Percentiles rank a stretch among this genome's conserved stretches.
Evolutionary conservation across 2,888 invertebrate genomes (phyloP).

Genomic region (Rotaria macrura): DNA sequence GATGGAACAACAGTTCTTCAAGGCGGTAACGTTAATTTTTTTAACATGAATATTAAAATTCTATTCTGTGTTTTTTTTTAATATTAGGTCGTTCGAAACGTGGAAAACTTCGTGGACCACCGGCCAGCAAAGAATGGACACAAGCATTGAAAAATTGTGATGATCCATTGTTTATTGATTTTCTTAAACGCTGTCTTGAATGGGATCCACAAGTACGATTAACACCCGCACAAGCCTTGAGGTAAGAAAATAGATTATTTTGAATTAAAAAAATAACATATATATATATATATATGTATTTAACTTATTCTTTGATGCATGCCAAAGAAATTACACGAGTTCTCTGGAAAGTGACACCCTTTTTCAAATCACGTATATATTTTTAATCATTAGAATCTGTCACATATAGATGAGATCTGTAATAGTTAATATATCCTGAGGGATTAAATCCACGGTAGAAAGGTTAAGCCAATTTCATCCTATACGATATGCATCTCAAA

Average conservation of each 20-base stretch:
- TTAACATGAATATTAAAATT: neutral
- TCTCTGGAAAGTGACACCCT: no score
- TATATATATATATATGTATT: no score
- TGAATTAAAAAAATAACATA: neutral
- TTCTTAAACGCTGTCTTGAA: slow-evolving; percentile 83
- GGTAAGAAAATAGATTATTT: neutral
- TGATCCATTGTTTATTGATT: slow-evolving; percentile 88
- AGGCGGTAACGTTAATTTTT: slow-evolving; percentile 55
- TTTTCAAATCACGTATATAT: no score
- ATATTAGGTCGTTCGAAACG: slow-evolving; percentile 64
- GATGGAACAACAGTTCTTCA: slow-evolving; percentile 76
- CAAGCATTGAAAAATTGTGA: slow-evolving; percentile 65
- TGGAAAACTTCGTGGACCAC: slow-evolving; percentile 85
- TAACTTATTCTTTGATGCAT: no score
- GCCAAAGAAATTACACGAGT: no score
- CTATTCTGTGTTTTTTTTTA: neutral
- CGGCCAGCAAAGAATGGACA: slow-evolving; percentile 77
- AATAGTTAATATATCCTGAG: no score
- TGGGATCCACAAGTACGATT: slow-evolving; percentile 90
- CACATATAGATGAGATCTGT: no score
- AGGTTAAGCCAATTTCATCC: no score
- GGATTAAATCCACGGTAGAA: no score
- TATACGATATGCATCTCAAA: no score
- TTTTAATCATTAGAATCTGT: no score
- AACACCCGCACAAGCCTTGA: slow-evolving; percentile 74